Base-by-base conservation (phyloP, 2,113 vertebrate species). In the Chaetorhynchus papuensis region DNA sequence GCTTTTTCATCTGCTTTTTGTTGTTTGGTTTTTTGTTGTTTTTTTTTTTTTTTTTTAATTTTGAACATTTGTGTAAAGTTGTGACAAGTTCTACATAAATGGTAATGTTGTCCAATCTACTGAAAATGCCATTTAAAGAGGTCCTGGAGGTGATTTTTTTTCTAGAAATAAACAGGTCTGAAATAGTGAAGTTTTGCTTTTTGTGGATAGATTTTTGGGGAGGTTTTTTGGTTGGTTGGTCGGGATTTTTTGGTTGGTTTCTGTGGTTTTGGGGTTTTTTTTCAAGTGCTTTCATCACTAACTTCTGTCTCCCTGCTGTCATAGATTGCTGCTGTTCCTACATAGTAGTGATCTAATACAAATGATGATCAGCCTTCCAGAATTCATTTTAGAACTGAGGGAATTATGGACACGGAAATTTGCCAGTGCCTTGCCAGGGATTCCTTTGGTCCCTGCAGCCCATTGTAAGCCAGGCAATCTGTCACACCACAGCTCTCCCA, bases 41-140 rank as follows among this genome's bases (percentile, higher is more conserved):
- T 39, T 8, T 14, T 7, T 17, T 21, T 15, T 33, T 45, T 44
- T 24, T 13, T 9, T 6, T 11, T 91, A 24, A 47, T 56, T 88
- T 79, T 70, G 18, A 90, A 20, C 45, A 72, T 88, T 86, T 93
- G 6, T 83, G 39, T 42, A 84, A 88, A 77, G 56, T 23, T 75
- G 31, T 80, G 71, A 64, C 60, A 60, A 89, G 64, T 41, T 83
- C 44, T 90, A 70, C 44, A 60, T 56, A 77, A 94, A 68, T 0
- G 0, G 39, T 90, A 63, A 52, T 23, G 9, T 60, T 70, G 20
- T 35, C 56, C 94, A 64, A 88, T 65, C 27, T 65, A 35, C 27
- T 76, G 27, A 18, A 83, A 80, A 3, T 52, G 9, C 14, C 66
- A 49, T 57, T 93, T 83, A 30, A 57, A 90, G 37, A 66, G 39